A percentile compares a stretch with the other conserved stretches of the same genome.
Conservation (phyloP, 2,888 invertebrate species). For the Harpalus rufipes region DNA sequence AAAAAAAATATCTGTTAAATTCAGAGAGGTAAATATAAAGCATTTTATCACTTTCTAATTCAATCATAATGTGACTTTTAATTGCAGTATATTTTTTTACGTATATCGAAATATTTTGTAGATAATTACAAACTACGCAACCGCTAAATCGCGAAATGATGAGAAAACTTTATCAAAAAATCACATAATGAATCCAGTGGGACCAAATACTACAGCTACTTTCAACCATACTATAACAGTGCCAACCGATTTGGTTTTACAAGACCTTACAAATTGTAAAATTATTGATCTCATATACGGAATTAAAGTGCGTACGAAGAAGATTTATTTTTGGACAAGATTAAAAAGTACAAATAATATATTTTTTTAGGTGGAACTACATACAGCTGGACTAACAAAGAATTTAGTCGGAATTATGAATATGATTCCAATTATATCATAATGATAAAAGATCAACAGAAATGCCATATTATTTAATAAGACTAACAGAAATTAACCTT, state of each 20-base stretch:
- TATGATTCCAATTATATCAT: neutral
- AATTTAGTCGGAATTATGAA: constrained; percentile 1
- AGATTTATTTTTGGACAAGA: neutral
- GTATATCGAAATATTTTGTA: neutral
- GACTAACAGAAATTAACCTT: neutral
- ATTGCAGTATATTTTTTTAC: neutral
- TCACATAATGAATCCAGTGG: neutral
- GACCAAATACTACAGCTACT: neutral
- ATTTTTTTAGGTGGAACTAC: constrained; percentile 21
- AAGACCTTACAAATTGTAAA: constrained; percentile 4
- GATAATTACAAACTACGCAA: neutral
- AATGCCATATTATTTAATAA: neutral
- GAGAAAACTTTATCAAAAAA: constrained; percentile 18
- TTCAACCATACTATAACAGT: neutral
- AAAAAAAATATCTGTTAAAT: constrained; percentile 1
- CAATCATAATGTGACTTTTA: no score
- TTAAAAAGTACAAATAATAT: neutral
- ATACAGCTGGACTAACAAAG: neutral
- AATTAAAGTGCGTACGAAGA: neutral
- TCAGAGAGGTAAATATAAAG: neutral
- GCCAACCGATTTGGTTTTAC: neutral
- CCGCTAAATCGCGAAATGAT: neutral
- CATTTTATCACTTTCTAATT: neutral
- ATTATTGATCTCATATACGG: constrained; percentile 10
- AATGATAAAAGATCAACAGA: neutral